Conservation (phyloP, 2,113 vertebrate genomes). For the Lutjanus erythropterus region DNA sequence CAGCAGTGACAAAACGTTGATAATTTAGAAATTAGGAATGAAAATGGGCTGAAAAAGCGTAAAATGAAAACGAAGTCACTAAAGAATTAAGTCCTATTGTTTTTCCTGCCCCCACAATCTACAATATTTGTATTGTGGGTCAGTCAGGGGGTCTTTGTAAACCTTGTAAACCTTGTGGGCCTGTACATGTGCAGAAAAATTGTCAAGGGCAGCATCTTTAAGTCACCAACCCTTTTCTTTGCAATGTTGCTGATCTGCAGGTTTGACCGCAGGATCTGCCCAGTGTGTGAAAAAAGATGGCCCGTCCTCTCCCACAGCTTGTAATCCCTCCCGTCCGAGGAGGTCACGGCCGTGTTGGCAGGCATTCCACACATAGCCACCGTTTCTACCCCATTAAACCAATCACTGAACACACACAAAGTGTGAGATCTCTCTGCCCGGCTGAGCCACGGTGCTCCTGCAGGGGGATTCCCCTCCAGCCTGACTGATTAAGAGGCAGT, state of each 20-base stretch:
- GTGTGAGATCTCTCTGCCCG: constrained; percentile 41
- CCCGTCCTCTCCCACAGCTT: constrained; percentile 58
- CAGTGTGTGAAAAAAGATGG: constrained; percentile 38
- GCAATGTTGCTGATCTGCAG: constrained; percentile 46
- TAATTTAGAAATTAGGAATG: no score
- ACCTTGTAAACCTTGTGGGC: background rate
- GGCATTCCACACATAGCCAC: constrained; percentile 68
- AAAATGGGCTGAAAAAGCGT: no score
- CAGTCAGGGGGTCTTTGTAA: constrained; percentile 27
- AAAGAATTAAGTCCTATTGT: background rate
- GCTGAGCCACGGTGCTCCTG: constrained; percentile 18
- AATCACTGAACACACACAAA: constrained; percentile 66
- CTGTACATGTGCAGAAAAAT: constrained; percentile 35
- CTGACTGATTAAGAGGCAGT: constrained; percentile 19
- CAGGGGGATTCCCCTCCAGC: background rate
- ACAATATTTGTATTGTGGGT: constrained; percentile 19
- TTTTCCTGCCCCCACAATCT: background rate
- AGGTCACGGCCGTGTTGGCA: constrained; percentile 61
- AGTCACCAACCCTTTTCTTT: constrained; percentile 4
- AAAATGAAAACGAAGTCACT: no score
- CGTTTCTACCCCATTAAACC: constrained; percentile 60
- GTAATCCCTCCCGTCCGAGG: constrained; percentile 62
- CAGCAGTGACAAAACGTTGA: no score
- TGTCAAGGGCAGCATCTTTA: constrained; percentile 10
- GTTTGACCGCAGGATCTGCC: constrained; percentile 45